Conservation (phyloP, 2,797 vertebrate species). For the Syndactyla subalaris region DNA sequence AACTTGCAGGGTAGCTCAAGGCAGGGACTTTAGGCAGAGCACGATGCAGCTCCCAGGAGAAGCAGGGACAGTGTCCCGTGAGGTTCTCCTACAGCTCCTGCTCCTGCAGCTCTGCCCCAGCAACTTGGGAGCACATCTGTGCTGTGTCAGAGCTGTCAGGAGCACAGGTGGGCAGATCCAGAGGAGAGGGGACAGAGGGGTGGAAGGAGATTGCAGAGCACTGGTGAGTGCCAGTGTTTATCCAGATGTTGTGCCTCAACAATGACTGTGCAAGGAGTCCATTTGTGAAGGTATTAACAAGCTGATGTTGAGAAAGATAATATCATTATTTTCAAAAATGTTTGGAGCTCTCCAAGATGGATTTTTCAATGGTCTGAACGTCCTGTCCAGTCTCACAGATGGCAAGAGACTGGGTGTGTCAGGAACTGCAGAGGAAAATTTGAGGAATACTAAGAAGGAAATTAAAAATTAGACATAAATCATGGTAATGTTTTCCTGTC, state of each 20-base stretch:
- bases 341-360: not conserved
- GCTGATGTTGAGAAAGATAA: not conserved
- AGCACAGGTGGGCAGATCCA: not conserved
- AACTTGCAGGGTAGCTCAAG: not conserved
- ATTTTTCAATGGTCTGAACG: not conserved
- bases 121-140: not conserved
- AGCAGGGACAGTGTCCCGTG: fast-evolving
- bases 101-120: not conserved
- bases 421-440: not conserved
- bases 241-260: not conserved
- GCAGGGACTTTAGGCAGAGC: not conserved
- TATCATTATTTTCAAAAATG: not conserved
- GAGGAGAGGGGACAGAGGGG: not conserved
- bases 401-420: not conserved
- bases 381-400: not conserved
- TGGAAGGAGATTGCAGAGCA: not conserved
- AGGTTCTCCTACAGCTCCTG: not conserved
- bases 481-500: not conserved
- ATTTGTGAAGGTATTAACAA: not conserved
- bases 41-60: not conserved
- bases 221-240: not conserved
- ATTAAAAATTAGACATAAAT: not conserved
- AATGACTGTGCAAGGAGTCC: not conserved
- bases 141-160: not conserved
- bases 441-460: not conserved